Evolutionary conservation across 1,140 invertebrate species (phyloP).

Genomic region (Drosophila nigromelanica): DNA sequence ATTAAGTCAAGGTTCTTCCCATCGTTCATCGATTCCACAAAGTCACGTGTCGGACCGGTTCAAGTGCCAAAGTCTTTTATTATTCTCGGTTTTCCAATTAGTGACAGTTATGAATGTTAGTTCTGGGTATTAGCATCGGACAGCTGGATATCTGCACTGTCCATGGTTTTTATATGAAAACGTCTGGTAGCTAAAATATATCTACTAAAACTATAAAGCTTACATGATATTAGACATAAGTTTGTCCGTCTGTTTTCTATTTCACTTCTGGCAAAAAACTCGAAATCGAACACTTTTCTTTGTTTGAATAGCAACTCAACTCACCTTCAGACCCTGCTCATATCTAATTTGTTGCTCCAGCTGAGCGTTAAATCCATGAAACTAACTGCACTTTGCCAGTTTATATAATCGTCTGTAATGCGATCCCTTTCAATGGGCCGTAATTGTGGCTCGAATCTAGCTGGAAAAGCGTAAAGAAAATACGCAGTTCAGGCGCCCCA

Average conservation of each 20-base stretch:
- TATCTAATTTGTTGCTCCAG: conserved; percentile 10
- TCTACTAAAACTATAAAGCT: background rate
- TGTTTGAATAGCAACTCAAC: background rate
- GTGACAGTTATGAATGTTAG: background rate
- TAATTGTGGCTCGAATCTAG: background rate
- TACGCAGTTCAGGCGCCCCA: conserved; percentile 9
- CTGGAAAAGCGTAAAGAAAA: background rate
- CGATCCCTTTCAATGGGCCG: conserved; percentile 8
- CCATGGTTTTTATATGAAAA: too few species aligned
- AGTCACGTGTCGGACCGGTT: conserved; percentile 22
- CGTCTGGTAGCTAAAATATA: too few species aligned
- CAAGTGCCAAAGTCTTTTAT: background rate
- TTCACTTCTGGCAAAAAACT: too few species aligned
- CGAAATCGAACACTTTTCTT: too few species aligned
- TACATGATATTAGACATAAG: background rate
- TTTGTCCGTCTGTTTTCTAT: background rate
- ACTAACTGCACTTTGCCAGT: conserved; percentile 13
- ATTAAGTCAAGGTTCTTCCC: conserved; percentile 25
- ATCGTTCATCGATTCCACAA: conserved; percentile 30
- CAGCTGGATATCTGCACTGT: background rate
- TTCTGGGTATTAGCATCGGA: conserved; percentile 1
- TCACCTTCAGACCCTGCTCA: too few species aligned
- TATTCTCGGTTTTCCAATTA: conserved; percentile 14
- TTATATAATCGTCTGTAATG: conserved; percentile 16
- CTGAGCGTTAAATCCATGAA: conserved; percentile 4